Conservation (phyloP, 1,140 invertebrate genomes). For the Neelides sp. region DNA sequence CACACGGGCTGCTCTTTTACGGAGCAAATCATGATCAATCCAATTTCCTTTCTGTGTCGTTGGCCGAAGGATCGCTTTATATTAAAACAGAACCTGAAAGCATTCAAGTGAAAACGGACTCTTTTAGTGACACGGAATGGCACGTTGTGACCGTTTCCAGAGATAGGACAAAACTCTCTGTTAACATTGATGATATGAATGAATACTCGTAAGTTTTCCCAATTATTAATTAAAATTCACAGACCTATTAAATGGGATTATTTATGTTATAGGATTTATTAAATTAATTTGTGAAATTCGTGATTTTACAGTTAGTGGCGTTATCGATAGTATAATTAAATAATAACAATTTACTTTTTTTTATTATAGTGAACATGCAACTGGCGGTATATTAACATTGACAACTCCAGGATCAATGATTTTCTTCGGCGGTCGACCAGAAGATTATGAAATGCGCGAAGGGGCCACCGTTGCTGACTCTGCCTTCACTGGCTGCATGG, state of each 20-base stretch:
- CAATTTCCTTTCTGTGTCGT: conserved; percentile 50
- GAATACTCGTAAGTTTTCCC: conserved; percentile 44
- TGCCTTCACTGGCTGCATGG: conserved; percentile 69
- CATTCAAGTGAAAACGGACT: conserved; percentile 14
- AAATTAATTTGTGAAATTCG: no score
- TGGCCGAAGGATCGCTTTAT: conserved; percentile 54
- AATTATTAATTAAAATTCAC: no score
- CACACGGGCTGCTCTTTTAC: conserved; percentile 66
- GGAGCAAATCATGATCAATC: conserved; percentile 49
- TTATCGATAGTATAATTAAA: no score
- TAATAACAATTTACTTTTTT: conserved; percentile 19
- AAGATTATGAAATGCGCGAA: conserved; percentile 39
- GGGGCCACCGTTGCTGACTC: conserved; percentile 35
- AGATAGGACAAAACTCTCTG: conserved; percentile 45
- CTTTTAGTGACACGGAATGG: conserved; percentile 70
- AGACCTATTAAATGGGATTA: no score
- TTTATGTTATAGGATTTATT: no score
- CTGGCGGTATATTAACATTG: conserved; percentile 33
- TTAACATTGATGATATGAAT: conserved; percentile 74
- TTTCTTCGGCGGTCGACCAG: conserved; percentile 73
- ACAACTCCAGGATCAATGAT: conserved; percentile 43
- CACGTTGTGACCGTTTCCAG: conserved; percentile 79
- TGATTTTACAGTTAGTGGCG: no score
- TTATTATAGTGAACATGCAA: conserved; percentile 40
- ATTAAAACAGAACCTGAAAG: conserved; percentile 39